Evolutionary conservation across 2,113 vertebrate species (phyloP).

Genomic region (Rhagologus leucostigma): DNA sequence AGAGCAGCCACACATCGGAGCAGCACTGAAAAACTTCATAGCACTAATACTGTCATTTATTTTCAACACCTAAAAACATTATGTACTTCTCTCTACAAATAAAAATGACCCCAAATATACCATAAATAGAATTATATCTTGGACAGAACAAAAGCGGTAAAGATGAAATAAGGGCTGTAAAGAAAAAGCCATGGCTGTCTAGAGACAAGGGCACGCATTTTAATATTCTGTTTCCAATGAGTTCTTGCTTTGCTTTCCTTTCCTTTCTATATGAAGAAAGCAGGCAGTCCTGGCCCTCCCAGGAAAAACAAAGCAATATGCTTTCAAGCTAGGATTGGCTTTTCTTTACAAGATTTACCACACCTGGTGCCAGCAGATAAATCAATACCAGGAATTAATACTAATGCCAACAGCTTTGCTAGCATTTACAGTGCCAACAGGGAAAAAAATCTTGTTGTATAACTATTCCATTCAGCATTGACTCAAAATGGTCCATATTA

Average conservation of each 20-base stretch:
- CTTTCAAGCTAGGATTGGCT: background rate
- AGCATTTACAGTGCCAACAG: background rate
- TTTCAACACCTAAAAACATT: background rate
- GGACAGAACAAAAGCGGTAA: background rate
- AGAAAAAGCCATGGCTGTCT: background rate
- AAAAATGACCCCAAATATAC: background rate
- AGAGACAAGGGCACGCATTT: background rate
- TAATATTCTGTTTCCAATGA: background rate
- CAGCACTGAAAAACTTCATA: background rate
- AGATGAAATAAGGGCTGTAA: background rate
- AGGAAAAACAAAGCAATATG: background rate
- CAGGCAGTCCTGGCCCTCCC: background rate
- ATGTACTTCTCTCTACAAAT: background rate
- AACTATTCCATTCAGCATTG: background rate
- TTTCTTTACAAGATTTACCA: background rate
- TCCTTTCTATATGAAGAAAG: background rate
- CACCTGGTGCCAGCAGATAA: background rate
- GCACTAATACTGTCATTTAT: background rate
- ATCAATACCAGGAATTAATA: background rate
- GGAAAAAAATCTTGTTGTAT: background rate
- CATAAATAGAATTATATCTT: background rate
- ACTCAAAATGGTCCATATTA: background rate
- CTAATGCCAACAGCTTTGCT: background rate
- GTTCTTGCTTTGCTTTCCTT: background rate
- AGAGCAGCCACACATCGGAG: rapidly evolving